Conservation (phyloP, 2,113 vertebrate genomes). For the Parus major region DNA sequence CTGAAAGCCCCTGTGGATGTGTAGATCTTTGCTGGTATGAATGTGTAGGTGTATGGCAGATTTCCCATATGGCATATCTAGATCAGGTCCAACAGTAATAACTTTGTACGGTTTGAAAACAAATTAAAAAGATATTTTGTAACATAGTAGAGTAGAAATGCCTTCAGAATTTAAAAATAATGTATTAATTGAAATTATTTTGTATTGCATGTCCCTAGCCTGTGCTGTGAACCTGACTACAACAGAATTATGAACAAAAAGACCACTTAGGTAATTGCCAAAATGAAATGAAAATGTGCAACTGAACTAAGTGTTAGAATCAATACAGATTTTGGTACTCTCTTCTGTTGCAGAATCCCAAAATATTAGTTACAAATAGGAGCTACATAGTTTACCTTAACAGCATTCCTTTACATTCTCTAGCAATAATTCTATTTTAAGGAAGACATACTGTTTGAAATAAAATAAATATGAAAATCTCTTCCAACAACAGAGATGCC, state of each 20-base stretch:
- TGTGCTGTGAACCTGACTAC: neutral
- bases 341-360: neutral
- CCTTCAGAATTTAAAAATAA: neutral
- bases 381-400: neutral
- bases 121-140: neutral
- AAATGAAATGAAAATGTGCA: neutral
- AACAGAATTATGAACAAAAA: neutral
- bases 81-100: neutral
- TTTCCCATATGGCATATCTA: neutral
- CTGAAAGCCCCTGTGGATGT: neutral
- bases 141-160: neutral
- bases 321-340: neutral
- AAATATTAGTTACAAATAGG: neutral
- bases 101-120: neutral
- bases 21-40: neutral
- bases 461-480: neutral
- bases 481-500: neutral
- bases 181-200: neutral
- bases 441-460: neutral
- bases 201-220: rapidly evolving
- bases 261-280: neutral
- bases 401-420: neutral
- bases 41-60: neutral
- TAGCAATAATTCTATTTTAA: neutral
- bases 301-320: neutral